phyloP scores from a whole-genome alignment of 2,888 invertebrate species.

The Lepidochrysops patricia region DNA sequence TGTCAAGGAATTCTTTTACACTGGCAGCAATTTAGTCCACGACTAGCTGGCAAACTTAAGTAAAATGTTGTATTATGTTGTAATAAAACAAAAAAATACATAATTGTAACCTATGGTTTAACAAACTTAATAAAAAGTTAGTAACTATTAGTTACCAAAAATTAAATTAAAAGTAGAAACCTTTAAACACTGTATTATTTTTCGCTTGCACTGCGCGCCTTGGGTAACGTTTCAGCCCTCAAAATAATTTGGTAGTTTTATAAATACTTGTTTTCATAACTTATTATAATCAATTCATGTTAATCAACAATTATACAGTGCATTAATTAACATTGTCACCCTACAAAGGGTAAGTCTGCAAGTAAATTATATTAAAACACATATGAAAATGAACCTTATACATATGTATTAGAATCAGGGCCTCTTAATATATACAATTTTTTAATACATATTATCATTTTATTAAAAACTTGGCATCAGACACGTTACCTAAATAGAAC shows the following conservation, averaged over 20 bases:
- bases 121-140: too few relatives aligned
- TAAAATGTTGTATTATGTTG: background rate
- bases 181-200: too few relatives aligned
- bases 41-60: background rate
- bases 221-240: too few relatives aligned
- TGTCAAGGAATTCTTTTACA: background rate
- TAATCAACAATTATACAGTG: background rate
- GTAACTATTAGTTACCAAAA: too few relatives aligned
- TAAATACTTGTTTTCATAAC: too few relatives aligned
- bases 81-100: background rate
- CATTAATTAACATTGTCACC: slow-evolving; percentile 12
- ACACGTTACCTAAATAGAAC: too few relatives aligned
- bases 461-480: background rate
- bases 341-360: slow-evolving; percentile 4
- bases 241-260: too few relatives aligned
- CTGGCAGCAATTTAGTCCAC: background rate
- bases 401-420: too few relatives aligned
- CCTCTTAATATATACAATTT: too few relatives aligned
- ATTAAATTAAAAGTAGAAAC: too few relatives aligned
- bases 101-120: too few relatives aligned
- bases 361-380: background rate
- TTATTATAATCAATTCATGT: background rate
- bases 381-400: background rate
- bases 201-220: too few relatives aligned
- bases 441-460: background rate